Evolutionary conservation across 2,797 vertebrate genomes (phyloP).

Genomic region (Rhincodon typus): DNA sequence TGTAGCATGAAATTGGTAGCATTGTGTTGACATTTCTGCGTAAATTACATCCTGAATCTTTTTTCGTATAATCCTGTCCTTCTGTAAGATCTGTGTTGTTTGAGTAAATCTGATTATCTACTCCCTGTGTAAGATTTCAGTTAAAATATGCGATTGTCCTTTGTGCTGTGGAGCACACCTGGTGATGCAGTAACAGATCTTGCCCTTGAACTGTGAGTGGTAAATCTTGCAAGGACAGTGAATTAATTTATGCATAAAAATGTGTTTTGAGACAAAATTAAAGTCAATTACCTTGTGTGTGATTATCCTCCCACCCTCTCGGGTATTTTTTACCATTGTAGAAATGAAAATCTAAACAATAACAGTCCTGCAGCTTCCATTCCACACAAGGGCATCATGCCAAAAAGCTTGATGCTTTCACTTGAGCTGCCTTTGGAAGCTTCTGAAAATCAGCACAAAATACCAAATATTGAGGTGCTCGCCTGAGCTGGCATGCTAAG

Average conservation of each 20-base stretch:
- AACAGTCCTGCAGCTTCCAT: no score
- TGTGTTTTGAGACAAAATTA: background rate
- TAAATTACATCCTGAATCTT: background rate
- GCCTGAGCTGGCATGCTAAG: no score
- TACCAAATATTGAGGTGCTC: no score
- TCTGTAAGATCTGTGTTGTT: background rate
- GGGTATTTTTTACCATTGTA: no score
- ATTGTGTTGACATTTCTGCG: conserved; percentile 5
- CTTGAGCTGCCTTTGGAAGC: no score
- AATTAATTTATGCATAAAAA: background rate
- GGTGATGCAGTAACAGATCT: background rate
- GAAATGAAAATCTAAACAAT: no score
- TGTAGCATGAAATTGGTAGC: background rate
- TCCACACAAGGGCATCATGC: no score
- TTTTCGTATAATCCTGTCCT: background rate
- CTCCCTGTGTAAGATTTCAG: background rate
- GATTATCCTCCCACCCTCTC: no score
- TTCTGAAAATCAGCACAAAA: no score
- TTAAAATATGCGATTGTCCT: background rate
- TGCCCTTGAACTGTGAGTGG: background rate
- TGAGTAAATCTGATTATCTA: background rate
- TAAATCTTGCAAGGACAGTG: background rate
- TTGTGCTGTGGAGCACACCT: background rate
- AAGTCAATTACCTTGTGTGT: no score
- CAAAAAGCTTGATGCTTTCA: no score